These are phyloP conservation scores for Neocrepidodera transversa DNA, from an alignment of 2,888 invertebrate species.

Conservation along the genomic window DNA sequence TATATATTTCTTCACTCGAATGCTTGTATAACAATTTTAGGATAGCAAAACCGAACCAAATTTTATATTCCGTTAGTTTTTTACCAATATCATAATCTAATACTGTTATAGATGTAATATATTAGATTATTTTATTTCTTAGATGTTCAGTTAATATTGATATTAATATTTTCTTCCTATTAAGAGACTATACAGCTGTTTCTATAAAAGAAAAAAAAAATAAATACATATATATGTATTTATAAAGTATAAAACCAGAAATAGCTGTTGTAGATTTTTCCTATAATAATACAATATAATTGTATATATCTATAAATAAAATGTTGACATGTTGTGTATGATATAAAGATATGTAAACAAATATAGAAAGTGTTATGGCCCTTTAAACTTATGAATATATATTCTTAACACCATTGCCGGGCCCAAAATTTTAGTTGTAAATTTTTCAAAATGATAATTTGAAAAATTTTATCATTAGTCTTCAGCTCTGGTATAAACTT, in stretches of 20 bases:
- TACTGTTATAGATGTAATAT: conserved; percentile 27
- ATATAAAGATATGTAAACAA: conserved; percentile 45
- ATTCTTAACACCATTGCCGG: conserved; percentile 46
- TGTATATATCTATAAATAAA: conserved; percentile 58
- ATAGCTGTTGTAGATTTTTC: conserved; percentile 21
- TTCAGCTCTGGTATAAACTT: conserved; percentile 6
- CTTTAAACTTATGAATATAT: conserved; percentile 41
- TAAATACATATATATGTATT: conserved; percentile 19
- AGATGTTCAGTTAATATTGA: conserved; percentile 30
- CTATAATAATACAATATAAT: conserved; percentile 38
- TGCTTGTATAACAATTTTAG: neutral
- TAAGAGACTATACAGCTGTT: conserved; percentile 15
- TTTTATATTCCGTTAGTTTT: neutral
- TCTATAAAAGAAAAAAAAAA: conserved; percentile 2
- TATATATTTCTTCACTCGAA: conserved; percentile 18
- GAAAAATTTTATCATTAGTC: conserved; percentile 8
- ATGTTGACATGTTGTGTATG: conserved; percentile 58
- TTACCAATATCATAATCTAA: conserved; percentile 32
- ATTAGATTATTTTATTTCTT: conserved; percentile 37
- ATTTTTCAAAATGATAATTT: conserved; percentile 17
- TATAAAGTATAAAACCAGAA: conserved; percentile 10
- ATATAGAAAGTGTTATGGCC: conserved; percentile 46
- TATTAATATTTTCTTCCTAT: conserved; percentile 35
- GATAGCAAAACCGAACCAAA: conserved; percentile 16
- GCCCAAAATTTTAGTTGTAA: conserved; percentile 45